phyloP scores from a whole-genome alignment of 1,140 invertebrate species.

The Trichonephila clavata region DNA sequence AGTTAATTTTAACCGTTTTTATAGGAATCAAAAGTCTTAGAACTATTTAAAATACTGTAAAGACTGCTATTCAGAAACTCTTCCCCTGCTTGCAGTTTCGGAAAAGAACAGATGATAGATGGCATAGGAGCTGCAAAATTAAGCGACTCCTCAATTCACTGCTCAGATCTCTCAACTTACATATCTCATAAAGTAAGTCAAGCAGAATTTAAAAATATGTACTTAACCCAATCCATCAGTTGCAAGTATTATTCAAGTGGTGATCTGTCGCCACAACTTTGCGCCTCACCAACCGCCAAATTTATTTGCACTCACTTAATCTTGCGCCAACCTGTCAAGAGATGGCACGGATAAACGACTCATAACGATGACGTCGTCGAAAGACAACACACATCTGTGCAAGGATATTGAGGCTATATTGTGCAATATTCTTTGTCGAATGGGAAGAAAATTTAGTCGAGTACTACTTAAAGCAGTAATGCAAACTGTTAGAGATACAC shows the following conservation, averaged over 20 bases:
- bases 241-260: conserved; percentile 49
- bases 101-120: neutral
- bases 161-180: conserved; percentile 5
- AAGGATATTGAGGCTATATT: neutral
- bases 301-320: conserved; percentile 66
- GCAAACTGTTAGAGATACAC: no score
- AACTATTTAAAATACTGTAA: neutral
- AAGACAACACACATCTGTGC: conserved; percentile 19
- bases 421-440: no score
- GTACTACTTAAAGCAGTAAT: no score
- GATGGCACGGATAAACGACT: conserved; percentile 6
- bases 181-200: neutral
- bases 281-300: conserved; percentile 4
- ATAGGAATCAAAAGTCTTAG: no score
- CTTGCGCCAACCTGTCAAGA: conserved; percentile 49
- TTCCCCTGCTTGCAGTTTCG: neutral
- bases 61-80: neutral
- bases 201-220: conserved; percentile 42
- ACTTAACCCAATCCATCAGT: conserved; percentile 58
- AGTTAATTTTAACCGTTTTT: no score
- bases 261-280: conserved; percentile 25
- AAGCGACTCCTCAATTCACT: no score
- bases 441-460: no score
- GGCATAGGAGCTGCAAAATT: neutral
- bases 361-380: conserved; percentile 12